These are phyloP conservation scores for Euzetes globulus DNA, from an alignment of 2,888 invertebrate genomes.

Conservation along the genomic window DNA sequence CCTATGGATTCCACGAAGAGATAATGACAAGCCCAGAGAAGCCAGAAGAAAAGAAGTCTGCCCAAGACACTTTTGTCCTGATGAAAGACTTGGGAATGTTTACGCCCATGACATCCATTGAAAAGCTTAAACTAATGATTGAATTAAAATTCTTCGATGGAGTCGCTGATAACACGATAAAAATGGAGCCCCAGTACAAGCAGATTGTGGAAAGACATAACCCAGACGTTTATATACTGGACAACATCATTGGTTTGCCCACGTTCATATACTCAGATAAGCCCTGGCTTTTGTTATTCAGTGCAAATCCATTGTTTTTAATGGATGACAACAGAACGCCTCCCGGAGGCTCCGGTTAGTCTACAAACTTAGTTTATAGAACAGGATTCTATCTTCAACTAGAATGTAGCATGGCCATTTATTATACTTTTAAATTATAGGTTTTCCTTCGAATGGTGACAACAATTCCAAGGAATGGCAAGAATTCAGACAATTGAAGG, in stretches of 20 bases:
- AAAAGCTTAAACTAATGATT: neutral
- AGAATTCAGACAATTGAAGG: neutral
- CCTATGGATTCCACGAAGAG: neutral
- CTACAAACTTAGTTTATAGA: too few species aligned
- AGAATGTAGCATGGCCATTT: too few species aligned
- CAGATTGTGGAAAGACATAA: neutral
- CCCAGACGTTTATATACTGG: conserved; percentile 4
- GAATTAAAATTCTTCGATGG: neutral
- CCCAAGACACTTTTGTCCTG: too few species aligned
- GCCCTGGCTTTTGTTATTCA: conserved; percentile 15
- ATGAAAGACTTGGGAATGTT: neutral
- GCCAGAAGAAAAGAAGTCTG: too few species aligned
- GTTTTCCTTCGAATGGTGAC: too few species aligned
- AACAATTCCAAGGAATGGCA: too few species aligned
- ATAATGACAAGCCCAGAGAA: neutral
- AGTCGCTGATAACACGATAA: neutral
- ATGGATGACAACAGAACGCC: neutral
- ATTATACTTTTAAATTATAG: too few species aligned
- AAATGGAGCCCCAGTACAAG: neutral
- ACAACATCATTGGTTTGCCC: neutral
- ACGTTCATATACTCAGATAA: conserved; percentile 6
- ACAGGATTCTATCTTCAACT: too few species aligned
- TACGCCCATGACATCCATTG: neutral
- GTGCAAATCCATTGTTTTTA: conserved; percentile 3
- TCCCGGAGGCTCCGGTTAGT: conserved; percentile 12